A percentile compares a stretch with the other conserved stretches of the same genome.
Evolutionary conservation across 2,888 invertebrate species (phyloP).

Genomic region (Tenthredo notha): DNA sequence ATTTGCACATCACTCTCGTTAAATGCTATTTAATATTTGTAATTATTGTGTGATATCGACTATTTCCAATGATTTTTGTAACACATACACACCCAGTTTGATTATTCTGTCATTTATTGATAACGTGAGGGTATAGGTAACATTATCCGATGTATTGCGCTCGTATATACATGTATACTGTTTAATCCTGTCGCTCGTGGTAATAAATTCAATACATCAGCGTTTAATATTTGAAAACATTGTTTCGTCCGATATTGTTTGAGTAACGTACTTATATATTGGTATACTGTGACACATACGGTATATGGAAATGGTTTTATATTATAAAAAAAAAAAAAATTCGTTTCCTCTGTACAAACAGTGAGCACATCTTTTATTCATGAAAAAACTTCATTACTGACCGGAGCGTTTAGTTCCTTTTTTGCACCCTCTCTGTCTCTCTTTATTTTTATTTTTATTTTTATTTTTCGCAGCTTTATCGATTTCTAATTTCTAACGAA

Average conservation of each 20-base stretch:
- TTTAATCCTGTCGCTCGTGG: neutral
- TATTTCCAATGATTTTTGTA: neutral
- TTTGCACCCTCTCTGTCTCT: neutral
- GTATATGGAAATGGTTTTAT: neutral
- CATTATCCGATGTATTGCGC: neutral
- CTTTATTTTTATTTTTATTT: neutral
- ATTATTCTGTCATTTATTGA: constrained; percentile 23
- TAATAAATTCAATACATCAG: constrained; percentile 9
- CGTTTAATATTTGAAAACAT: constrained; percentile 7
- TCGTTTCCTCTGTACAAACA: constrained; percentile 24
- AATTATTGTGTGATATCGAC: neutral
- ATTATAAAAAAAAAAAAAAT: neutral
- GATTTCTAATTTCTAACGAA: neutral
- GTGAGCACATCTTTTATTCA: constrained; percentile 39
- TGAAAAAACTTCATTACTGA: constrained; percentile 47
- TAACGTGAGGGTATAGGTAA: neutral
- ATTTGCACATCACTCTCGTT: neutral
- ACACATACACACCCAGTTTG: neutral
- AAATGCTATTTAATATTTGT: neutral
- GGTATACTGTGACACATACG: neutral
- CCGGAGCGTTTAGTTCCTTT: neutral
- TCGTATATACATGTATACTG: neutral
- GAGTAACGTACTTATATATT: neutral
- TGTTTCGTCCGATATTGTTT: constrained; percentile 13
- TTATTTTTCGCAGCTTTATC: neutral